Base-by-base conservation (phyloP, 2,888 invertebrate genomes). In the Harpalus rubripes region DNA sequence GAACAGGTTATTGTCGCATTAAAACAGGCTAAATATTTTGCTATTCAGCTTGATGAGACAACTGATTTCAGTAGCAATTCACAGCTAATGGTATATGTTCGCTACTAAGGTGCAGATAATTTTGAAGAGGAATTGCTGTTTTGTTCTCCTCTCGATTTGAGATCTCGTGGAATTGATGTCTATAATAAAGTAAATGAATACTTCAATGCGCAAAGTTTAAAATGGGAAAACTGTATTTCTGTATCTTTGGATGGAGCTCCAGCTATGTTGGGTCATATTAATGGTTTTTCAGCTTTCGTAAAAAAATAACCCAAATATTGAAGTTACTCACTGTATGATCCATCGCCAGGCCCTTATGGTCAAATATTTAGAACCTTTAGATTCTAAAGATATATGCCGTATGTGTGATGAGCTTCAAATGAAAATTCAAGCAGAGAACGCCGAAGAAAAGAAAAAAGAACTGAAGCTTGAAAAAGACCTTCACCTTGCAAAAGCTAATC, bases 291-390 rank as follows among this genome's bases (percentile, higher is more conserved):
- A 74, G 86, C 87, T 86, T 86, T 87, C 86, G 87, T 85, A 85
- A 86, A 86, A 85, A 85, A 87, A 87, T 85, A 87, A 87, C 82
- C 85, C 85, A 81, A 87, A 87, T 81, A 87, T 87, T 87, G 86
- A 86, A 86, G 86, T 87, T 87, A 86, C 81, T 87, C 86, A 86
- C 83, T 87, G 86, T 87, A 87, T 87, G 86, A 87, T 87, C 86
- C 87, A 87, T 87, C 87, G 86, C 86, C 87, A 87, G 86, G 86
- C 87, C 68, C 85, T 86, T 81, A 76, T 87, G 59, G 85, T 86
- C 78, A 87, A 86, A 87, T 78, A 87, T 87, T 86, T 87, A 79
- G 86, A 87, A 87, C 86, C 85, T 86, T n/a, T n/a, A n/a, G n/a
- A n/a, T n/a, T n/a, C n/a, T n/a, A n/a, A n/a, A n/a, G n/a, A n/a